These are phyloP conservation scores for Eucidaris tribuloides DNA, from an alignment of 35 echinoderm and acorn worm species.

Conservation along the genomic window DNA sequence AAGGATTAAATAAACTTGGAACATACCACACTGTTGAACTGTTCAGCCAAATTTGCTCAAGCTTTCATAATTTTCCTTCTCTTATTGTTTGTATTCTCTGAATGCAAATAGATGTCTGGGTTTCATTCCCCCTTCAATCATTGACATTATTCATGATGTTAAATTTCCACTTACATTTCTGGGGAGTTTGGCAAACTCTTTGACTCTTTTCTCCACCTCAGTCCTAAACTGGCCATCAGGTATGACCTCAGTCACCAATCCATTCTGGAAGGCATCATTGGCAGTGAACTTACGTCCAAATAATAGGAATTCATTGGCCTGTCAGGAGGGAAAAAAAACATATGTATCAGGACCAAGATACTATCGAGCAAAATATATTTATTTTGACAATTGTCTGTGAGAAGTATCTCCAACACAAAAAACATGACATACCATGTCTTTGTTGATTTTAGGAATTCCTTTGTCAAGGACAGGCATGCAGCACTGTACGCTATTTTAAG, in stretches of 20 bases:
- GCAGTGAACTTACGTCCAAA: constrained; percentile 88
- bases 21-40: no score
- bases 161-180: constrained; percentile 71
- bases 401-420: no score
- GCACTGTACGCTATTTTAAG: no score
- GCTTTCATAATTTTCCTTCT: no score
- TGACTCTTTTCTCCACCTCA: constrained; percentile 42
- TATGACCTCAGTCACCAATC: constrained; percentile 80
- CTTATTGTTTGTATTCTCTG: no score
- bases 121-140: not conserved
- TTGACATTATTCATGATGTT: no score
- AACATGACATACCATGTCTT: no score
- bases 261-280: constrained; percentile 66
- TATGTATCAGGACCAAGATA: not conserved
- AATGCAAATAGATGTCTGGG: not conserved
- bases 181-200: constrained; percentile 73
- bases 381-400: no score
- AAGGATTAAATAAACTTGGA: no score
- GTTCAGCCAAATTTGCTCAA: no score
- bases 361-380: not conserved
- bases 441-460: no score
- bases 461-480: no score
- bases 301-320: constrained; percentile 94
- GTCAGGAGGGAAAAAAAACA: not conserved
- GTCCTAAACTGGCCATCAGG: constrained; percentile 55